Percentiles rank a stretch among this genome's conserved stretches.
Conservation (phyloP, 2,113 vertebrate genomes). For the Pygathrix nemaeus region DNA sequence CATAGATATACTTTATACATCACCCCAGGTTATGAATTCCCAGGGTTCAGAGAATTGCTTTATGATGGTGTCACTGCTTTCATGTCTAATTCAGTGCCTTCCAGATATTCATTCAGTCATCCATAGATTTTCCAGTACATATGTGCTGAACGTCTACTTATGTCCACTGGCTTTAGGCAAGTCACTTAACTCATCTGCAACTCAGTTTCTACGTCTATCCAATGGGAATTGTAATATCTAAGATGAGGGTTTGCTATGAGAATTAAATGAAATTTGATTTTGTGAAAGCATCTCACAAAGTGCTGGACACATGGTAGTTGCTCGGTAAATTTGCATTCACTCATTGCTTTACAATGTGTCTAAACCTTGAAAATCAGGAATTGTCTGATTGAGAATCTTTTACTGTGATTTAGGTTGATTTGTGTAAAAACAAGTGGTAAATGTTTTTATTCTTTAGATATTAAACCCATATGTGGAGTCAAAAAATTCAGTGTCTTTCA, state of each 20-base stretch:
- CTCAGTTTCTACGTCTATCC: not conserved
- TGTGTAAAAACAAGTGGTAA: not conserved
- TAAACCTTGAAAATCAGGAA: not conserved
- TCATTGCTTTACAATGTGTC: not conserved
- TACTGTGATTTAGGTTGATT: not conserved
- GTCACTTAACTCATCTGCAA: not conserved
- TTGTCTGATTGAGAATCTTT: not conserved
- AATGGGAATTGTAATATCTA: not conserved
- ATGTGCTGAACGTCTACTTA: not conserved
- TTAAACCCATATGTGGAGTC: not conserved
- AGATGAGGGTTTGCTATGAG: not conserved
- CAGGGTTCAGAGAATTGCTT: not conserved
- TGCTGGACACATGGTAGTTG: not conserved
- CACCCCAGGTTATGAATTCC: not conserved
- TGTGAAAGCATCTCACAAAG: not conserved
- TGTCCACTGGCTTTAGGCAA: not conserved
- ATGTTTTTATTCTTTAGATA: not conserved
- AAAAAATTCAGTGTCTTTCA: not conserved
- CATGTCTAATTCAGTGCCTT: not conserved
- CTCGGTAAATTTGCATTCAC: not conserved
- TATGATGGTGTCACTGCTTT: not conserved
- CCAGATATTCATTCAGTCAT: not conserved
- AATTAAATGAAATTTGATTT: not conserved
- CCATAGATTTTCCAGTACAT: not conserved
- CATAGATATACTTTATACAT: not conserved